Evolutionary conservation across 2,113 vertebrate species (phyloP), one percentile per base, ranked within the genome.

Genomic region (Mormyrus lacerda): DNA sequence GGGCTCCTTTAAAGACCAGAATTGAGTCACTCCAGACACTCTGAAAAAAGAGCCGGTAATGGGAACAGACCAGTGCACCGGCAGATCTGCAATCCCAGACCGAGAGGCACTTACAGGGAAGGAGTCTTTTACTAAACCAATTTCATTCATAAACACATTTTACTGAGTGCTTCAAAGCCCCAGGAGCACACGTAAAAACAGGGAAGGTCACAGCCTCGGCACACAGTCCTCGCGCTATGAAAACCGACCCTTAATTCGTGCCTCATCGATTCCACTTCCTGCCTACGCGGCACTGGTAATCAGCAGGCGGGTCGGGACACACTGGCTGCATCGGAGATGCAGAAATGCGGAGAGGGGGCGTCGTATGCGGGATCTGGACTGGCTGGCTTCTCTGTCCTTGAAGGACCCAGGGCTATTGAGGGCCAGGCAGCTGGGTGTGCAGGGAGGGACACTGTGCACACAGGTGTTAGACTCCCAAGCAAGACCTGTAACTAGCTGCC

Each of bases 51-150:
- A 8, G 88, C 1, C 11, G 13, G 47, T 51, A 88, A 47, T n/a
- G 55, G 84, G 86, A 89, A 61, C 45, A 11, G 88, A 61, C 51
- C 45, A 61, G 21, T 42, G 48, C 15, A 50, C 73, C 6, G 51
- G 47, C 48, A 48, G 73, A 90, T 88, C 69, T 35, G 17, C n/a
- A 88, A 69, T 47, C 69, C 17, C 35, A 44, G 86, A 85, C 21
- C 11, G 48, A 65, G 53, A 85, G 86, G 69, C 89, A 88, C 89
- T 90, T 90, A 88, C 69, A 84, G 69, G 79, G 55, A 90, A 76
- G 50, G 88, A 84, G 87, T 85, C 19, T 90, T 90, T 90, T 61
- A 42, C 73, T 65, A 90, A 90, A 88, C 87, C 76, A 88, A 90
- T 90, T 85, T 90, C 44, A 69, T 69, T 88, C 79, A 69, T 85